These are phyloP conservation scores for Holothuria leucospilota DNA, from an alignment of 53 echinoderm and acorn worm genomes.

Conservation along the genomic window DNA sequence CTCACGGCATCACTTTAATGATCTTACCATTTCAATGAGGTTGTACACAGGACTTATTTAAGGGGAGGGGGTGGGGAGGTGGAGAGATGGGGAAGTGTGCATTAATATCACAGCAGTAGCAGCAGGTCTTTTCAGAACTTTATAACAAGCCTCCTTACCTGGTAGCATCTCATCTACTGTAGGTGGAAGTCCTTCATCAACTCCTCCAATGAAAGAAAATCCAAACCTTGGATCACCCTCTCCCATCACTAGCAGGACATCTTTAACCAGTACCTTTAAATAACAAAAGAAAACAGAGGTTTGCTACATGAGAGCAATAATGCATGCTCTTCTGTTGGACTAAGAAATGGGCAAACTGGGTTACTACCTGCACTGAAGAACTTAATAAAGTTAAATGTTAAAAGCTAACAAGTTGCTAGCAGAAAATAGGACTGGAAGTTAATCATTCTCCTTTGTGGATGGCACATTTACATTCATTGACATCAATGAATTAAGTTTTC, in stretches of 20 bases:
- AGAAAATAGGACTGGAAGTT: not conserved
- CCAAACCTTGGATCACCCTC: slow-evolving; percentile 84
- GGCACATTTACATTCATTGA: no score
- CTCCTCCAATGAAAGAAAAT: slow-evolving; percentile 94
- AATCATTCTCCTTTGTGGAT: no score
- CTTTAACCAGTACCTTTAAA: slow-evolving; percentile 38
- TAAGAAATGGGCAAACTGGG: not conserved
- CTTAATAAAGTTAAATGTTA: not conserved
- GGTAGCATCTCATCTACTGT: slow-evolving; percentile 86
- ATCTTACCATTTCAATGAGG: no score
- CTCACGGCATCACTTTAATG: no score
- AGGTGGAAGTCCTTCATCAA: slow-evolving; percentile 89
- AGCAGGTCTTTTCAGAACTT: not conserved
- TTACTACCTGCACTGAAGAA: not conserved
- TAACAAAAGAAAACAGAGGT: not conserved
- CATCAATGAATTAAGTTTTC: no score
- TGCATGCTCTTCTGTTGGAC: no score
- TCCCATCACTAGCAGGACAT: slow-evolving; percentile 67
- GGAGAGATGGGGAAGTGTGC: no score
- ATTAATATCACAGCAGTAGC: no score
- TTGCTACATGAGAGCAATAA: no score
- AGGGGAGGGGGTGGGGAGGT: no score
- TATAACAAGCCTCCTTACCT: slow-evolving; percentile 63
- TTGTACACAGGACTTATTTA: no score
- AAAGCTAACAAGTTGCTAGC: not conserved